Percentiles rank a stretch among this genome's conserved stretches.
These are phyloP conservation scores for Sminthopsis crassicaudata DNA, from an alignment of 2,113 vertebrate species.

Conservation along the genomic window DNA sequence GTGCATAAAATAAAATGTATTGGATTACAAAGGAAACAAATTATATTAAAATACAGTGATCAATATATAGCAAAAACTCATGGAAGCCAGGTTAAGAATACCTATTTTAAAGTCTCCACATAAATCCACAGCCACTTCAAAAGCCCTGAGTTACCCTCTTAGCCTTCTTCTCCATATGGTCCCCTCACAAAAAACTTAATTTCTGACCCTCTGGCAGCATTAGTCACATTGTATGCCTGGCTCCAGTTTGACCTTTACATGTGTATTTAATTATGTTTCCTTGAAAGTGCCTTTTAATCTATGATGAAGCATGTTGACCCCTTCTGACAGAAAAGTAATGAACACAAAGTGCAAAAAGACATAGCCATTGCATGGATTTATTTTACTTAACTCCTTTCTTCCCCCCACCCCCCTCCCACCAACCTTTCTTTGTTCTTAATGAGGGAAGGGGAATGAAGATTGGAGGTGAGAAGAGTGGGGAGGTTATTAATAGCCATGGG, in stretches of 20 bases:
- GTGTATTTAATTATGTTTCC: not conserved
- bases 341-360: not conserved
- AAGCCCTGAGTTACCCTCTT: not conserved
- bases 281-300: not conserved
- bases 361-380: not conserved
- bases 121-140: not conserved
- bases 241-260: not conserved
- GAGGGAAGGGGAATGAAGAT: not conserved
- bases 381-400: not conserved
- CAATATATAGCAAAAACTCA: not conserved
- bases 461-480: too few relatives aligned
- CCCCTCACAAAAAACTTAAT: not conserved
- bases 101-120: not conserved
- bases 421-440: not conserved
- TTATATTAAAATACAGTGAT: not conserved
- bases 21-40: not conserved
- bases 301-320: not conserved
- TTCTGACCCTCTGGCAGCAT: not conserved
- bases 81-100: not conserved
- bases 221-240: not conserved
- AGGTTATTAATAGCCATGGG: not conserved
- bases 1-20: not conserved
- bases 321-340: not conserved
- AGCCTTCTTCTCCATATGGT: not conserved
- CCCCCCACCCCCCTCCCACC: too few relatives aligned